phyloP scores from a whole-genome alignment of 2,113 vertebrate genomes.

The Pycnonotus jocosus region DNA sequence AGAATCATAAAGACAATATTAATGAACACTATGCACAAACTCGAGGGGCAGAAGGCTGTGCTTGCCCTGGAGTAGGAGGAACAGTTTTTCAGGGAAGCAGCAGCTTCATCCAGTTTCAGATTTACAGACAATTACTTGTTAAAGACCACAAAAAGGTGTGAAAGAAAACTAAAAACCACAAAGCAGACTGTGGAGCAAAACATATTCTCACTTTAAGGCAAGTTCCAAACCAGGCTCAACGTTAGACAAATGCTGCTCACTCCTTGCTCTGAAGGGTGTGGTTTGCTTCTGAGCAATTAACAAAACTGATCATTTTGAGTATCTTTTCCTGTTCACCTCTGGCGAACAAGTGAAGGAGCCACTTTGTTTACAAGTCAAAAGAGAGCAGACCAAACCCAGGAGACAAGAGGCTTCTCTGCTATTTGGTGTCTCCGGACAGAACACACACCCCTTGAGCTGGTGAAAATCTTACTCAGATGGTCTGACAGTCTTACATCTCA shows the following conservation, averaged over 20 bases:
- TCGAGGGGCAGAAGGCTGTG: background rate
- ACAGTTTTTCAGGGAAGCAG: background rate
- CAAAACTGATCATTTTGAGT: background rate
- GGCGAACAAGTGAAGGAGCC: background rate
- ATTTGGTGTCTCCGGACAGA: background rate
- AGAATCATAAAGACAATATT: background rate
- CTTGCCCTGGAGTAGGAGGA: background rate
- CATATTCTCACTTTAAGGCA: background rate
- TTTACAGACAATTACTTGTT: background rate
- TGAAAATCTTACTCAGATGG: background rate
- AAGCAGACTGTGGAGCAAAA: background rate
- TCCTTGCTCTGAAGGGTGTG: background rate
- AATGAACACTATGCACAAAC: background rate
- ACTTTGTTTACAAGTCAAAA: background rate
- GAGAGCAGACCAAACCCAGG: background rate
- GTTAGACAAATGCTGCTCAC: background rate
- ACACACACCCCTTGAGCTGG: background rate
- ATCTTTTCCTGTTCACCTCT: background rate
- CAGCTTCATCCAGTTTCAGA: background rate
- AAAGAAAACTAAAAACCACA: background rate
- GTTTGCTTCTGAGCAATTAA: background rate
- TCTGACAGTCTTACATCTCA: background rate
- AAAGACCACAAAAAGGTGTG: background rate
- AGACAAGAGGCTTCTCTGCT: fast-evolving
- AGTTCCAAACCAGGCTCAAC: background rate